phyloP scores from a whole-genome alignment of 1,140 invertebrate genomes.

The Muscidifurax raptorellus region DNA sequence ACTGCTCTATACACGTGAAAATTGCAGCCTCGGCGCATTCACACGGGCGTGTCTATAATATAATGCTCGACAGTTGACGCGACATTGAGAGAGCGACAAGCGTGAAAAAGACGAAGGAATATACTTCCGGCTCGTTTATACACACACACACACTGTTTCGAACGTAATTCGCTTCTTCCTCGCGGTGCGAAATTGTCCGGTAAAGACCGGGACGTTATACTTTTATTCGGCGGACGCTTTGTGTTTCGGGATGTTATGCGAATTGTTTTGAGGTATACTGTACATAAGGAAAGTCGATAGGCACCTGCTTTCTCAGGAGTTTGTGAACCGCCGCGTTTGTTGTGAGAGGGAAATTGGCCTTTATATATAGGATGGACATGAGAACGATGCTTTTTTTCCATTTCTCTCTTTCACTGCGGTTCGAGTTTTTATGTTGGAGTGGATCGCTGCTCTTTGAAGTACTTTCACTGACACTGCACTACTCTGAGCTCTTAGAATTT shows the following conservation, averaged over 20 bases:
- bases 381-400: background rate
- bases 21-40: background rate
- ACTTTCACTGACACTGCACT: background rate
- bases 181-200: slow-evolving; percentile 13
- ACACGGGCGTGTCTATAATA: background rate
- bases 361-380: background rate
- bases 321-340: too few species aligned
- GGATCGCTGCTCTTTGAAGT: background rate
- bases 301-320: background rate
- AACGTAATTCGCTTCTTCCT: background rate
- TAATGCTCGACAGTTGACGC: background rate
- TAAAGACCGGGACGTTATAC: background rate
- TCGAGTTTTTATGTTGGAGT: background rate
- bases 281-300: background rate
- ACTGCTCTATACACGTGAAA: background rate
- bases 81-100: background rate
- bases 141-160: background rate
- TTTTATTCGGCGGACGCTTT: too few species aligned
- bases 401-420: background rate
- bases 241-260: background rate
- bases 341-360: background rate
- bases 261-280: background rate
- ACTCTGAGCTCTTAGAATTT: background rate
- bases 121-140: slow-evolving; percentile 6
- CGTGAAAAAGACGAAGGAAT: background rate